Evolutionary conservation across 2,797 vertebrate genomes (phyloP).

Genomic region (Neosilurus mollespiculum): DNA sequence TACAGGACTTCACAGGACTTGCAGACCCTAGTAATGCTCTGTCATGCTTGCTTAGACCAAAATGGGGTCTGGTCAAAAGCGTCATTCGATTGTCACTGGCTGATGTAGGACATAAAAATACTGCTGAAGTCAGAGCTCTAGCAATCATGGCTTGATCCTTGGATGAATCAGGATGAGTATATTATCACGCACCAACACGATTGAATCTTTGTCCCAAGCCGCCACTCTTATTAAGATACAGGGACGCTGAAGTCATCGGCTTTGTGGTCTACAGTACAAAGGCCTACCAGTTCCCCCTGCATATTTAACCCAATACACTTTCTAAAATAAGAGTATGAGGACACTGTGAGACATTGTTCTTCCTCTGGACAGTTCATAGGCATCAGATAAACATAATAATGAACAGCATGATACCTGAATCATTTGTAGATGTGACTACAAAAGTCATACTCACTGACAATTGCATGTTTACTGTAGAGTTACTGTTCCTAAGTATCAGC

Average conservation of each 20-base stretch:
- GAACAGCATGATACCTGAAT: slow-evolving; percentile 10
- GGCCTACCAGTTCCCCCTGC: slow-evolving; percentile 53
- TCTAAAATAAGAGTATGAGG: slow-evolving; percentile 33
- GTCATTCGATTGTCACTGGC: slow-evolving; percentile 39
- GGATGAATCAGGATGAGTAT: slow-evolving; percentile 62
- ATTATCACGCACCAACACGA: slow-evolving; percentile 71
- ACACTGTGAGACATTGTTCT: slow-evolving; percentile 28
- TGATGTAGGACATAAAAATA: slow-evolving; percentile 47
- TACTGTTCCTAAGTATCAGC: neutral
- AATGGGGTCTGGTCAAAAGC: slow-evolving; percentile 21
- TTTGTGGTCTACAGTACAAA: slow-evolving; percentile 53
- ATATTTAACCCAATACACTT: slow-evolving; percentile 57
- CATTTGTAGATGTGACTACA: slow-evolving; percentile 7
- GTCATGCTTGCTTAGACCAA: neutral
- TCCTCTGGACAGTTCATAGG: neutral
- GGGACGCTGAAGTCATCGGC: slow-evolving; percentile 57
- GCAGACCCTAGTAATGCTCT: slow-evolving; percentile 2
- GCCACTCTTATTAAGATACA: slow-evolving; percentile 72
- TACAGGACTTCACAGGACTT: neutral
- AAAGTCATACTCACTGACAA: neutral
- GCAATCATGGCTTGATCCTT: slow-evolving; percentile 51
- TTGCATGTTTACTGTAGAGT: neutral
- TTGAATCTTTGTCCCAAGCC: slow-evolving; percentile 64
- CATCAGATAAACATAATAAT: slow-evolving; percentile 10
- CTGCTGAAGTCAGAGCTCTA: slow-evolving; percentile 67